Conservation (phyloP, 2,113 vertebrate genomes). For the Regulus satrapa region DNA sequence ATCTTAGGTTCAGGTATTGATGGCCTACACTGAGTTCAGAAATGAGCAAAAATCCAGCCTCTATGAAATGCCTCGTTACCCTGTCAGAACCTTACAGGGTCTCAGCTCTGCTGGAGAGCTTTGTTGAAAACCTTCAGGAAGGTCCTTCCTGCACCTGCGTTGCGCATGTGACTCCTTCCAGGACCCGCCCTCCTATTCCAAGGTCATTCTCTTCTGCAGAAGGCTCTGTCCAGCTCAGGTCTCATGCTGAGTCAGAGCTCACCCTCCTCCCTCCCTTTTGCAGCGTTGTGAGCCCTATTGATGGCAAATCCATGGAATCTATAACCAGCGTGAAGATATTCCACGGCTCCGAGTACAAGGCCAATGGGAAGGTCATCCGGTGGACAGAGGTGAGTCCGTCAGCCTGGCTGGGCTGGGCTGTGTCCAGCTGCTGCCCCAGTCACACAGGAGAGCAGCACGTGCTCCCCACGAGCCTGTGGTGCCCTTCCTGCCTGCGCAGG, state of each 20-base stretch:
- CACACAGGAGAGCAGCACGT: not conserved
- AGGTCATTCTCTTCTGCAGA: not conserved
- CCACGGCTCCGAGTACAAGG: slow-evolving; percentile 95
- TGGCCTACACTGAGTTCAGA: not conserved
- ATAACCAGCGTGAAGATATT: slow-evolving; percentile 97
- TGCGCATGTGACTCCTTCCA: not conserved
- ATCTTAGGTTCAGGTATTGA: not conserved
- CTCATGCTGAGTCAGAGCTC: not conserved
- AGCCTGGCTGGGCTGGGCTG: not conserved
- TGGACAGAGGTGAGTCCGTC: slow-evolving; percentile 91
- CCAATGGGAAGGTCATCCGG: slow-evolving; percentile 95
- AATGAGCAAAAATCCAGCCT: not conserved
- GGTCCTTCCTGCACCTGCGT: not conserved
- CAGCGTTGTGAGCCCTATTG: slow-evolving; percentile 93
- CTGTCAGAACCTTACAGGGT: not conserved
- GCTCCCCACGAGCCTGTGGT: not conserved
- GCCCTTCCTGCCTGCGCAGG: not conserved
- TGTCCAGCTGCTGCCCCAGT: not conserved
- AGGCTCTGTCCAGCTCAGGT: not conserved
- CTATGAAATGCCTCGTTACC: fast-evolving
- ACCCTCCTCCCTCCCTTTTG: not conserved
- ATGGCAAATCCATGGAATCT: slow-evolving; percentile 96
- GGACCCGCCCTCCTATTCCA: not conserved
- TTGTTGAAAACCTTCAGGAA: not conserved
- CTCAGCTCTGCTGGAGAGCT: not conserved